A percentile compares a stretch with the other conserved stretches of the same genome.
Evolutionary conservation across 2,113 vertebrate genomes (phyloP).

Genomic region (Myrmecophaga tridactyla): DNA sequence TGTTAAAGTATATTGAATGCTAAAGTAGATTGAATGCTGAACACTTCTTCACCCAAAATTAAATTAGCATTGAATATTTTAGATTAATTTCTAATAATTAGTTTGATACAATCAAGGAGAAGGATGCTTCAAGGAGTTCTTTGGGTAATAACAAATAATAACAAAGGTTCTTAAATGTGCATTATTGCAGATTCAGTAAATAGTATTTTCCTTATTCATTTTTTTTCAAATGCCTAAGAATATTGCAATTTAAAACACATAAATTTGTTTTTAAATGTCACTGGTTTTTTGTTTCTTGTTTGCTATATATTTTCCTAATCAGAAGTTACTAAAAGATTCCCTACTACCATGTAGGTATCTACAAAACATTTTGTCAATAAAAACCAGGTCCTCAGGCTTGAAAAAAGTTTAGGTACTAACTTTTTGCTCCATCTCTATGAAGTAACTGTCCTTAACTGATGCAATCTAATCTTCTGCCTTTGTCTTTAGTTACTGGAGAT

Average conservation of each 20-base stretch:
- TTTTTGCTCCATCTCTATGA: not conserved
- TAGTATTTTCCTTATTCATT: not conserved
- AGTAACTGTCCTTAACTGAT: conserved; percentile 5
- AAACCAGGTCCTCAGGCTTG: not conserved
- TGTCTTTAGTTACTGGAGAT: conserved; percentile 34
- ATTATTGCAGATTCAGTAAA: not conserved
- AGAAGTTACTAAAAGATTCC: not conserved
- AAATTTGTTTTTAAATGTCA: not conserved
- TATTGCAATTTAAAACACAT: not conserved
- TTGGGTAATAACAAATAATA: not conserved
- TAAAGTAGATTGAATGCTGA: not conserved
- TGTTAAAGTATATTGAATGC: not conserved
- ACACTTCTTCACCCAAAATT: not conserved
- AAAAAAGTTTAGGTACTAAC: not conserved
- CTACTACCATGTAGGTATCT: not conserved
- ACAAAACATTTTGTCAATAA: not conserved
- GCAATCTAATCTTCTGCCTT: not conserved
- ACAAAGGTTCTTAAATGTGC: not conserved
- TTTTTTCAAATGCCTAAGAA: not conserved
- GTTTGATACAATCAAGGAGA: not conserved
- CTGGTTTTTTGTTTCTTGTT: not conserved
- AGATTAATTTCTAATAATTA: conserved; percentile 25
- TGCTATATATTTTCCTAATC: not conserved
- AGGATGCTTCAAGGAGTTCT: not conserved
- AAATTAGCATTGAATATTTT: not conserved